Evolutionary conservation across 2,113 vertebrate genomes (phyloP).

Genomic region (Oxygymnocypris stewartii): DNA sequence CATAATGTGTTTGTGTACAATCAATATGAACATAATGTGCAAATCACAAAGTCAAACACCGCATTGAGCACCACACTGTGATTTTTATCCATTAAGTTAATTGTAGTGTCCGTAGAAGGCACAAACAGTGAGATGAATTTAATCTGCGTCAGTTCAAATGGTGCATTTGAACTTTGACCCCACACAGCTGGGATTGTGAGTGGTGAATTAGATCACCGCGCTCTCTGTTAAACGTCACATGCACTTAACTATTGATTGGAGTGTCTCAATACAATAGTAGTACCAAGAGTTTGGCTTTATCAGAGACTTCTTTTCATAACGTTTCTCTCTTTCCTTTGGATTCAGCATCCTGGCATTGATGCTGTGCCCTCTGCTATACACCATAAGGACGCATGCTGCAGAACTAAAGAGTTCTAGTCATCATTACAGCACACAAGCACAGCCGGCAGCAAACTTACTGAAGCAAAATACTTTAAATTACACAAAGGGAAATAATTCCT

Average conservation of each 20-base stretch:
- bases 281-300: not conserved
- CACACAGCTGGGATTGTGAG: not conserved
- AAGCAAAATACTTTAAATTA: not conserved
- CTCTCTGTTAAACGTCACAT: not conserved
- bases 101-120: not conserved
- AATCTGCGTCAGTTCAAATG: slow-evolving; percentile 1
- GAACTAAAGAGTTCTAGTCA: slow-evolving; percentile 11
- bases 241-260: slow-evolving; percentile 5
- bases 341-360: not conserved
- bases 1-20: not conserved
- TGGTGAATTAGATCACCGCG: slow-evolving; percentile 14
- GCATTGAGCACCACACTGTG: not conserved
- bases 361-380: not conserved
- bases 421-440: not conserved
- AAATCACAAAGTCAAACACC: slow-evolving; percentile 18
- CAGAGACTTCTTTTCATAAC: not conserved
- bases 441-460: not conserved
- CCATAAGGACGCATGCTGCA: not conserved
- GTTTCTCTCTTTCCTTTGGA: slow-evolving; percentile 4
- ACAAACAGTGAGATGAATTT: not conserved
- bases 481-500: slow-evolving; percentile 1
- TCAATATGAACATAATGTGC: not conserved
- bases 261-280: not conserved
- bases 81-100: slow-evolving; percentile 24
- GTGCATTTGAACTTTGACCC: slow-evolving; percentile 26